These are phyloP conservation scores for Caenorhabditis briggsae DNA, from an alignment of 1,140 invertebrate genomes.

Conservation along the genomic window DNA sequence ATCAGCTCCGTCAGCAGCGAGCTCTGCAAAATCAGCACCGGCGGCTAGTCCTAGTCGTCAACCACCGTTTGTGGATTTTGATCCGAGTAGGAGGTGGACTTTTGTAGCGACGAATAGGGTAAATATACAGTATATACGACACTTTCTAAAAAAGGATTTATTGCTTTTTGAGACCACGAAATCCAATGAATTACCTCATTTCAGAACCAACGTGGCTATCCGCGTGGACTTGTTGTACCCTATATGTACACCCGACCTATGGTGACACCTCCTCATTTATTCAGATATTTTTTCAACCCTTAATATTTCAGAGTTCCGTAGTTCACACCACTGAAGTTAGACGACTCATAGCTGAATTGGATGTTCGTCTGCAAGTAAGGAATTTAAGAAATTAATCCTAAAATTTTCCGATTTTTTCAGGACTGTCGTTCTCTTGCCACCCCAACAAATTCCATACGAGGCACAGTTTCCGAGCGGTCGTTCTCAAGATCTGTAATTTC, in stretches of 20 bases:
- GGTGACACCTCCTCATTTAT: not conserved
- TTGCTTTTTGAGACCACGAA: not conserved
- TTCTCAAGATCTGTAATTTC: conserved; percentile 38
- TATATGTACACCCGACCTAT: conserved; percentile 55
- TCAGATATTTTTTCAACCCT: not conserved
- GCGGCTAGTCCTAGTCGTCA: conserved; percentile 44
- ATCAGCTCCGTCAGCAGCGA: conserved; percentile 12
- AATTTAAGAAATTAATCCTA: not conserved
- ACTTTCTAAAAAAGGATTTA: not conserved
- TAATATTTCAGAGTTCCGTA: conserved; percentile 19
- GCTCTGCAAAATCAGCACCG: conserved; percentile 33
- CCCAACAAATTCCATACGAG: conserved; percentile 38
- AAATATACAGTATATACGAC: no score
- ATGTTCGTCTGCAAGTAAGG: conserved; percentile 37
- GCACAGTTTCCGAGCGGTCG: conserved; percentile 19
- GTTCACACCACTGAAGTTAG: conserved; percentile 55
- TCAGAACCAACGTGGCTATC: conserved; percentile 55
- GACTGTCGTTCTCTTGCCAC: conserved; percentile 55
- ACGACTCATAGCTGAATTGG: conserved; percentile 45
- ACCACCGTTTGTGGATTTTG: conserved; percentile 57
- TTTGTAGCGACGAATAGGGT: conserved; percentile 62
- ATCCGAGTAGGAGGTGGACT: conserved; percentile 63
- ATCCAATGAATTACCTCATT: not conserved
- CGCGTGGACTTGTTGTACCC: conserved; percentile 57
- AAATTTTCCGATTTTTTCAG: not conserved